phyloP scores from a whole-genome alignment of 2,797 vertebrate genomes.

The Molossus alvarezi region DNA sequence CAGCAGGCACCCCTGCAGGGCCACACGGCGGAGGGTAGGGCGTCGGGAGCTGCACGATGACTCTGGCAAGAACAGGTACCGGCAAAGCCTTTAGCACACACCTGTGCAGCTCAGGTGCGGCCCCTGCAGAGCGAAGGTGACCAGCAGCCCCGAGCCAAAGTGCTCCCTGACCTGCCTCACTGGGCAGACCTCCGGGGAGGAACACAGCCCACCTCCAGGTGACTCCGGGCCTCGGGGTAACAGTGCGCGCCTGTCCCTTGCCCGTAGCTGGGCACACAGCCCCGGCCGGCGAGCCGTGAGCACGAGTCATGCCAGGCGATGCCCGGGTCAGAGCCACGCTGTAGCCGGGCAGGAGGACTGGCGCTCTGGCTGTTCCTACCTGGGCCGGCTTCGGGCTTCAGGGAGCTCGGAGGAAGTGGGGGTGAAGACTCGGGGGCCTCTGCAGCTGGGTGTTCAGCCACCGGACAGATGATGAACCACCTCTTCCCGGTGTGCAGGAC shows the following conservation, averaged over 20 bases:
- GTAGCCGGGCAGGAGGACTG: fast-evolving
- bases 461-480: conserved; percentile 99
- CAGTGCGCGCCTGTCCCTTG: fast-evolving
- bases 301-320: neutral
- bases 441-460: conserved; percentile 94
- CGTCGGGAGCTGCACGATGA: neutral
- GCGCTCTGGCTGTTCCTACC: conserved; percentile 76
- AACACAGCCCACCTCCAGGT: fast-evolving
- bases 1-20: neutral
- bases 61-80: neutral
- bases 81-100: neutral
- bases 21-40: neutral
- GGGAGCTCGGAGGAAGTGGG: conserved; percentile 88
- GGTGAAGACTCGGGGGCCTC: conserved; percentile 92
- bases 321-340: neutral
- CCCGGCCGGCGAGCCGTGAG: too few species aligned
- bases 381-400: conserved; percentile 89
- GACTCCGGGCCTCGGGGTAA: neutral
- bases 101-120: too few species aligned
- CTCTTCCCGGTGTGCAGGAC: conserved; percentile 98
- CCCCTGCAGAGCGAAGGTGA: neutral
- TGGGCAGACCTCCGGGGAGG: neutral
- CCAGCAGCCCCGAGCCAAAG: neutral
- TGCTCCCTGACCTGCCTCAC: neutral
- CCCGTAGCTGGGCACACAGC: fast-evolving